Percentiles rank a stretch among this genome's conserved stretches.
These are phyloP conservation scores for Sesia apiformis DNA, from an alignment of 2,888 invertebrate genomes.

Conservation along the genomic window DNA sequence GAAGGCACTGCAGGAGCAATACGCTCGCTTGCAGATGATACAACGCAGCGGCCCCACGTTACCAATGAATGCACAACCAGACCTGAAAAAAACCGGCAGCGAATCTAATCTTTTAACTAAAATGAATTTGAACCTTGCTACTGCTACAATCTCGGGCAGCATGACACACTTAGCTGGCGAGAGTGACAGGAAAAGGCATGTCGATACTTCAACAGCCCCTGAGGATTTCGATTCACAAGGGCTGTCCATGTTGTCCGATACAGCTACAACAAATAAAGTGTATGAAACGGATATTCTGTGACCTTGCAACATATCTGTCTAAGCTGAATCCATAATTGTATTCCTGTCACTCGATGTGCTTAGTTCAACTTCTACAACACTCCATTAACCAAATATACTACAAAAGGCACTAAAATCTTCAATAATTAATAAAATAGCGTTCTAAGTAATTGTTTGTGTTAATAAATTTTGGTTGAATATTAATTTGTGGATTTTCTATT, in stretches of 20 bases:
- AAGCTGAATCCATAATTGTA: too few species aligned
- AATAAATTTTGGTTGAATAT: too few species aligned
- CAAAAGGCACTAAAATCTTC: too few species aligned
- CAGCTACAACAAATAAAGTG: constrained; percentile 83
- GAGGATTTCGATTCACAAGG: constrained; percentile 8
- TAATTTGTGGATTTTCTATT: too few species aligned
- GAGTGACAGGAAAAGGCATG: background rate
- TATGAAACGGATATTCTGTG: constrained; percentile 97
- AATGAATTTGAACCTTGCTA: constrained; percentile 82
- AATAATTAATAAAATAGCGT: too few species aligned
- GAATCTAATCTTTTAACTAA: constrained; percentile 90
- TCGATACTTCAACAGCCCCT: constrained; percentile 7
- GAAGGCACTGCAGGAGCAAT: constrained; percentile 91
- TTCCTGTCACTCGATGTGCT: too few species aligned
- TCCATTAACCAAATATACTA: too few species aligned
- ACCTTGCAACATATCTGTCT: constrained; percentile 35
- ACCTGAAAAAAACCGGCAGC: constrained; percentile 90
- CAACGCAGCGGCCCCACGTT: constrained; percentile 84
- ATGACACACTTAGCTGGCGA: constrained; percentile 52
- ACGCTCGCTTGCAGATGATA: constrained; percentile 89
- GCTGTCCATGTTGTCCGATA: constrained; percentile 23
- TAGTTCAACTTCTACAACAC: too few species aligned
- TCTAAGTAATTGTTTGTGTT: too few species aligned
- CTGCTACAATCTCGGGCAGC: constrained; percentile 49
- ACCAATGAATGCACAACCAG: constrained; percentile 76